phyloP scores from a whole-genome alignment of 2,888 invertebrate species.

The Schrankia costaestrigalis region DNA sequence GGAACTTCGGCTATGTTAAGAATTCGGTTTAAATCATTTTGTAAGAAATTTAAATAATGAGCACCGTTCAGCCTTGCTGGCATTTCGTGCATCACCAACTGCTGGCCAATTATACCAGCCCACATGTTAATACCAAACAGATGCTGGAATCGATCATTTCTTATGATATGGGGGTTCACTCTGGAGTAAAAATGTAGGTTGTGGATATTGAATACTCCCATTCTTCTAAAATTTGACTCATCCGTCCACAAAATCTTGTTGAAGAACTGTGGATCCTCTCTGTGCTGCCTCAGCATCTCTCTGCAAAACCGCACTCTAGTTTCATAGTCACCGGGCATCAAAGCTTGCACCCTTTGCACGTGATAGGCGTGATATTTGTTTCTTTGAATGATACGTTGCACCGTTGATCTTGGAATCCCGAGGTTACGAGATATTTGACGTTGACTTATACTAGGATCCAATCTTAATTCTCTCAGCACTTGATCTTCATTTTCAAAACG shows the following conservation, averaged over 20 bases:
- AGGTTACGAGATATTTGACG: no score
- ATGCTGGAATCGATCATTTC: conserved; percentile 13
- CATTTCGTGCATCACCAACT: no score
- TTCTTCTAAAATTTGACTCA: conserved; percentile 1
- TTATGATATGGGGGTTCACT: conserved; percentile 11
- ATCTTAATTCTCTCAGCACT: no score
- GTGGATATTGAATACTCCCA: conserved; percentile 17
- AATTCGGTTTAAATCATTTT: not conserved
- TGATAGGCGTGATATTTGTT: not conserved
- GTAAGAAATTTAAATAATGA: conserved; percentile 6
- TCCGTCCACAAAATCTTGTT: conserved; percentile 2
- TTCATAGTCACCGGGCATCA: not conserved
- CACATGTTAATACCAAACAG: conserved; percentile 14
- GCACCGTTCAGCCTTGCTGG: conserved; percentile 1
- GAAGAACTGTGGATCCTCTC: conserved; percentile 1
- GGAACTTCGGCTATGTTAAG: conserved; percentile 8
- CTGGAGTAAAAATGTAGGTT: conserved; percentile 12
- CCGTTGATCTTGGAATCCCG: not conserved
- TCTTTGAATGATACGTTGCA: not conserved
- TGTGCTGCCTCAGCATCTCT: not conserved
- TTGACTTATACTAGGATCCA: no score
- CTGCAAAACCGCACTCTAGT: not conserved
- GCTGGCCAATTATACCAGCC: no score
- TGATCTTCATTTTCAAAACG: no score
- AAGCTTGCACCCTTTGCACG: not conserved